Base-by-base conservation (phyloP, 2,113 vertebrate genomes). In the Psophia crepitans region DNA sequence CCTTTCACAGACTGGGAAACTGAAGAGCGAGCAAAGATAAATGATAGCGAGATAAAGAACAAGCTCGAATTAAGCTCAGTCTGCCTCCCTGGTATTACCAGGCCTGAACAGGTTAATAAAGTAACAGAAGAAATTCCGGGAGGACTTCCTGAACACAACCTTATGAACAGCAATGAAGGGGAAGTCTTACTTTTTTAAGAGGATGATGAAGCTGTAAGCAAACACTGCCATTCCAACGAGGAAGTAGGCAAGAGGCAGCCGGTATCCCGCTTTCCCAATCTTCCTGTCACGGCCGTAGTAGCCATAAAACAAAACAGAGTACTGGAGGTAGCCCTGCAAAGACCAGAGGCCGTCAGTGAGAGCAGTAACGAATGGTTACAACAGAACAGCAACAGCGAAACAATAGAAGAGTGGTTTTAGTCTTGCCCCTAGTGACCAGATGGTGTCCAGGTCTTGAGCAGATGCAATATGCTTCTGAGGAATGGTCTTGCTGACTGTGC, bases 181-280 rank as follows among this genome's bases (percentile, higher is more conserved):
- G 46, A 5, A 3, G 37, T 14, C 95, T 98, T 99, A 99, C 99
- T 99, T 99, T 97, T 99, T 99, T 43, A 99, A 95, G n/a, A 99
- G 98, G 81, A 99, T 98, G 98, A 99, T 98, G 98, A 99, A 99
- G 96, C 99, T 99, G 98, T 99, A 99, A 51, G 99, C 99, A 87
- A 99, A 99, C 71, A 99, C 99, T 3, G 99, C 99, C 99, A 99
- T 99, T 74, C 99, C 99, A 70, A 99, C 99, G 90, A 99, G 98
- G 97, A 99, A 99, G 90, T 99, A 99, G 3, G 99, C 99, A 54
- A 99, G 97, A 4, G 99, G 99, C 86, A 99, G 96, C 11, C 99
- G 97, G 84, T 99, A 99, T 8, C 99, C 99, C 2, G 99, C 99
- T 11, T 98, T 98, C 61, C 99, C 99, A 22, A 99, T 99, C 94